Percentiles rank a stretch among this genome's conserved stretches.
Evolutionary conservation across 2,888 invertebrate genomes (phyloP).

Genomic region (Onthophagus sagittarius): DNA sequence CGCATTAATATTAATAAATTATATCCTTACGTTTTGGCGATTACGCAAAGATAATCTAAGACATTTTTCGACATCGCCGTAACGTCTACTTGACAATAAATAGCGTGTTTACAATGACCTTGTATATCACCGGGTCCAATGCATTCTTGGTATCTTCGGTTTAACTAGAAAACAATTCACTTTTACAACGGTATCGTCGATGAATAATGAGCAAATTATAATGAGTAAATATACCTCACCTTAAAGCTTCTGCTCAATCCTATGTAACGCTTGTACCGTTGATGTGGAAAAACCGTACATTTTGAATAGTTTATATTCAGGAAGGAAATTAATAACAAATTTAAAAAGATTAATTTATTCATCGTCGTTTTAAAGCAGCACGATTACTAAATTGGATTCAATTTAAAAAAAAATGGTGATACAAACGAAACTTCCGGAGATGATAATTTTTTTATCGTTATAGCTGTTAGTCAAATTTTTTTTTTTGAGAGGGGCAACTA

Average conservation of each 20-base stretch:
- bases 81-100: constrained; percentile 52
- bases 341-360: no score
- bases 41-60: constrained; percentile 68
- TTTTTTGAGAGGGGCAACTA: no score
- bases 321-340: no score
- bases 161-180: constrained; percentile 1
- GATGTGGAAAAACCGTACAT: not conserved
- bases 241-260: constrained; percentile 4
- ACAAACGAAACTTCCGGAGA: no score
- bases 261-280: not conserved
- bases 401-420: no score
- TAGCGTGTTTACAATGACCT: constrained; percentile 68
- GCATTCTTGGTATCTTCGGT: constrained; percentile 49
- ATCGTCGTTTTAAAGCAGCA: no score
- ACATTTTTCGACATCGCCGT: constrained; percentile 52
- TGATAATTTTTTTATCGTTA: no score
- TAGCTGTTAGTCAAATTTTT: no score
- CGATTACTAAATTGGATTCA: no score
- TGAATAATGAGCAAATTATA: no score
- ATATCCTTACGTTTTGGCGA: constrained; percentile 58
- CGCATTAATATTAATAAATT: not conserved
- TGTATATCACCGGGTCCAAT: constrained; percentile 53
- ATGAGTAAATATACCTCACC: not conserved
- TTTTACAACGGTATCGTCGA: no score
- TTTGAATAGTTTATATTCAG: no score